Base-by-base conservation (phyloP, 1,140 invertebrate genomes). In the Doryteuthis pealeii region DNA sequence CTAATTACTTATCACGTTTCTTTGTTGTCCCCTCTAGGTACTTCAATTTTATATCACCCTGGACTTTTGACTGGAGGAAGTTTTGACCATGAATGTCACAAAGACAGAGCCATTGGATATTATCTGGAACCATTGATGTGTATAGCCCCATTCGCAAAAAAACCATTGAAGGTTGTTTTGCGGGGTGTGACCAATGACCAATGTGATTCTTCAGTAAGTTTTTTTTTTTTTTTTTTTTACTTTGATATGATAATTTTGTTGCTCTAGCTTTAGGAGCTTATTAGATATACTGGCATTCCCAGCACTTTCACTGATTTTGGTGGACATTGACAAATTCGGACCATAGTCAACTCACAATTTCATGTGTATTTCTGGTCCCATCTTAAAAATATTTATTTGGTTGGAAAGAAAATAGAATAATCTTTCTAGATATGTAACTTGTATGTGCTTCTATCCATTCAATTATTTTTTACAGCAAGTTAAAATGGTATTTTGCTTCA, bases 101-200 rank as follows among this genome's bases (percentile, higher is more conserved):
- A 91, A 31, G 90, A 93, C 81, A 89, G 96, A 84, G 92, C 93
- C 35, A 93, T 98, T 82, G 92, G 92, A 81, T 99, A 99, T 88
- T 99, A 95, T 86, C 89, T 99, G 77, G 97, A 99, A 90, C 91
- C 92, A 12, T 83, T 99, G 0, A 89, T 99, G 76, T 93, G 93
- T 65, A 83, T 99, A 58, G 97, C 95, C 22, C 95, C 97, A 28
- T 99, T 99, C 88, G 98, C 95, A 86, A 99, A 99, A 89, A 92
- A 92, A 82, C 92, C 95, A 4, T 72, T 99, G 2, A 90, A 94
- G 83, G 91, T 92, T 15, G 94, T 92, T 12, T 87, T 99, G 0
- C 91, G 89, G 85, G 98, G 98, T 18, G 91, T 99, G 0, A 99
- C 97, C 14, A 96, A 96, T 88, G 94, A 94, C 68, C 82, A 87